phyloP scores from a whole-genome alignment of 2,888 invertebrate species.

The Rotaria macrura region DNA sequence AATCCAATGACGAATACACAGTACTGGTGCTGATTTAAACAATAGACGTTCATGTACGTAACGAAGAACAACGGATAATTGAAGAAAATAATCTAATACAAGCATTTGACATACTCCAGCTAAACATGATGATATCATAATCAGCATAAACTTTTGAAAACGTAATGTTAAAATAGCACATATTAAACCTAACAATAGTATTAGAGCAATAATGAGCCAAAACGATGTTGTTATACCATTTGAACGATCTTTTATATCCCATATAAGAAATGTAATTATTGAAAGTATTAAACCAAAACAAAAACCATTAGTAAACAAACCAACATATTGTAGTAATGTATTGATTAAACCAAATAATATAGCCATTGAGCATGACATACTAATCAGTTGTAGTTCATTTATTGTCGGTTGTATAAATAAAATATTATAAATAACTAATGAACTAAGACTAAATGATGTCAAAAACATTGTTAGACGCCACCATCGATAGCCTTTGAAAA shows the following conservation, averaged over 20 bases:
- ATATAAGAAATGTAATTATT: neutral
- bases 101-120: neutral
- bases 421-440: neutral
- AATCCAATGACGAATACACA: constrained; percentile 12
- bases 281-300: constrained; percentile 1
- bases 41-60: neutral
- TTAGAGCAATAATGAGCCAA: neutral
- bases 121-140: neutral
- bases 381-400: neutral
- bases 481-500: constrained; percentile 9
- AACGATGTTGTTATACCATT: neutral
- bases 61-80: neutral
- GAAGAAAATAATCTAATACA: constrained; percentile 9
- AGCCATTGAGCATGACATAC: neutral
- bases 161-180: constrained; percentile 1
- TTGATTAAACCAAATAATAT: constrained; percentile 7
- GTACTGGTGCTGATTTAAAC: neutral
- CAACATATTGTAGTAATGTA: neutral
- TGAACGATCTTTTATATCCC: neutral
- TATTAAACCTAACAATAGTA: neutral
- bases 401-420: neutral
- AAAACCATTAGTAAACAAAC: neutral
- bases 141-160: constrained; percentile 10
- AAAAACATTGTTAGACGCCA: neutral
- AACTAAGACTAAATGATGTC: neutral